These are phyloP conservation scores for Crossocerus cetratus DNA, from an alignment of 2,888 invertebrate species.

Conservation along the genomic window DNA sequence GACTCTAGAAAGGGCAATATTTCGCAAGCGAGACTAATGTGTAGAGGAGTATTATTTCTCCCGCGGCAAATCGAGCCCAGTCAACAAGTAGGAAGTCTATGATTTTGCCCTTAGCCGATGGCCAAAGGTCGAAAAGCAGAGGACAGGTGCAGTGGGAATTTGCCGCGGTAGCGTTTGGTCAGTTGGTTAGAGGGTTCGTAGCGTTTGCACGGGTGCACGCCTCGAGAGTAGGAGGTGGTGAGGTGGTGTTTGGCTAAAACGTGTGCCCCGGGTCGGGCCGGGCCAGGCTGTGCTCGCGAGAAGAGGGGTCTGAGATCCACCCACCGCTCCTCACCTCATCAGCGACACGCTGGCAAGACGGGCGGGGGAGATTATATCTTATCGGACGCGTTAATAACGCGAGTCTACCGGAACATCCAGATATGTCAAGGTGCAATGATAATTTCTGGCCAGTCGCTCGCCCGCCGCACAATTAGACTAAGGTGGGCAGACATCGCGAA, in stretches of 20 bases:
- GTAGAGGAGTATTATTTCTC: not conserved
- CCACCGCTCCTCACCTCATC: not conserved
- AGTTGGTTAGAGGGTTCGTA: too few relatives aligned
- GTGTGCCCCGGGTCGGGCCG: too few relatives aligned
- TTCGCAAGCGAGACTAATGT: not conserved
- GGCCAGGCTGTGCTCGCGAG: not conserved
- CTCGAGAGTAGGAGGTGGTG: too few relatives aligned
- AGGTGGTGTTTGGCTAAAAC: too few relatives aligned
- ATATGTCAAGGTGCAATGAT: constrained; percentile 39
- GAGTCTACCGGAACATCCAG: constrained; percentile 45
- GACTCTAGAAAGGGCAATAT: not conserved
- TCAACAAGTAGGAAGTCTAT: too few relatives aligned
- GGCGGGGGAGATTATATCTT: constrained; percentile 48
- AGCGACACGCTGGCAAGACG: not conserved
- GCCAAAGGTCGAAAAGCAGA: too few relatives aligned
- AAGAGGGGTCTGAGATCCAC: constrained; percentile 7
- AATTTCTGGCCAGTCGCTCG: constrained; percentile 52
- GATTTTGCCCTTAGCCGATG: too few relatives aligned
- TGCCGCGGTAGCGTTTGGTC: too few relatives aligned
- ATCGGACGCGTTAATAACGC: constrained; percentile 45
- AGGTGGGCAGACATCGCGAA: not conserved
- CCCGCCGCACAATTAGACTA: constrained; percentile 37
- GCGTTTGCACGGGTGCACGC: too few relatives aligned
- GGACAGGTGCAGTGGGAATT: too few relatives aligned
- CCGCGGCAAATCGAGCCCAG: not conserved